Evolutionary conservation across 2,113 vertebrate genomes (phyloP).

Genomic region (Pteropus alecto): DNA sequence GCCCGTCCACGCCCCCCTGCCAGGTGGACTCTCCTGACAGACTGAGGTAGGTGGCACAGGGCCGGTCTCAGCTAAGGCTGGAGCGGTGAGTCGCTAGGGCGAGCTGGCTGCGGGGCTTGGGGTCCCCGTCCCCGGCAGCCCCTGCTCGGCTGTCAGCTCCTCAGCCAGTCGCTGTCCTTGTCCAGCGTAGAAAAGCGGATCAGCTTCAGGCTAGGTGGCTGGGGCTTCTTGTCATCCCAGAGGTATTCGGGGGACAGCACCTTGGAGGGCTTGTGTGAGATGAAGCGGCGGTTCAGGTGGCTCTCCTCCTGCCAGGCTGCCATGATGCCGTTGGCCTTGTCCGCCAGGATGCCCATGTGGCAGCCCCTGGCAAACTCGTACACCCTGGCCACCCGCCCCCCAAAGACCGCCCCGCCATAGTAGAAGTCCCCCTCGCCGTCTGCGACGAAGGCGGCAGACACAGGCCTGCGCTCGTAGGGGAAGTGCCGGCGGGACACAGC

Average conservation of each 20-base stretch:
- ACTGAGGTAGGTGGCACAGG: neutral
- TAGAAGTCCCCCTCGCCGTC: constrained; percentile 85
- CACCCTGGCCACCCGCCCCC: constrained; percentile 76
- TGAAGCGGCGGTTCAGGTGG: constrained; percentile 85
- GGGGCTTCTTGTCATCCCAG: constrained; percentile 83
- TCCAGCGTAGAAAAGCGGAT: constrained; percentile 78
- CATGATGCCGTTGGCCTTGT: constrained; percentile 80
- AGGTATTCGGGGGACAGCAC: constrained; percentile 87
- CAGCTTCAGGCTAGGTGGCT: constrained; percentile 73
- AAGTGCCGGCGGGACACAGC: constrained; percentile 43
- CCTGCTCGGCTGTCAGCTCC: neutral
- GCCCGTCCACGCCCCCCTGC: neutral
- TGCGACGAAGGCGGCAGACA: constrained; percentile 80
- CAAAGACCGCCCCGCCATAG: constrained; percentile 82
- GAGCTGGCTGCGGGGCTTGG: neutral
- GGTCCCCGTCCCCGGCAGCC: rapidly evolving
- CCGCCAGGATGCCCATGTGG: constrained; percentile 77
- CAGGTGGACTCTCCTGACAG: neutral
- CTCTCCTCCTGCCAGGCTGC: constrained; percentile 88
- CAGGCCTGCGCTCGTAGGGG: constrained; percentile 81
- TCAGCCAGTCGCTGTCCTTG: constrained; percentile 76
- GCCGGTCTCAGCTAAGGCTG: neutral
- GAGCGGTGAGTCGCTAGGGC: neutral
- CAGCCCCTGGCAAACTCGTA: constrained; percentile 79
- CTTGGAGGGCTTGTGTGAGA: constrained; percentile 84